Evolutionary conservation across 2,113 vertebrate genomes (phyloP).

Genomic region (Tautogolabrus adspersus): DNA sequence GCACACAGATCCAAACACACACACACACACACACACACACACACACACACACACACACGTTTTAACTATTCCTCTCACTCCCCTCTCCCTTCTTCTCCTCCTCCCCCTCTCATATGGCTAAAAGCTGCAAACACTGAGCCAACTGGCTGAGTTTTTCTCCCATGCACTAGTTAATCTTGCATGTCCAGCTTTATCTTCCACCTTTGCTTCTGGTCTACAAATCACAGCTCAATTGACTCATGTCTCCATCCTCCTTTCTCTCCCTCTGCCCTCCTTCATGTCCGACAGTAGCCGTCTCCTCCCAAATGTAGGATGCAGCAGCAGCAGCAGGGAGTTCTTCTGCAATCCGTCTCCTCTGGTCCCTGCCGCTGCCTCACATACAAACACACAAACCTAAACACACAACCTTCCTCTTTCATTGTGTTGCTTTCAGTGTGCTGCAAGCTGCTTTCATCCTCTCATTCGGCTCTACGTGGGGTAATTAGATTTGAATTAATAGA

Average conservation of each 20-base stretch:
- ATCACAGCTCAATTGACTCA: slow-evolving; percentile 63
- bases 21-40: slow-evolving; percentile 1
- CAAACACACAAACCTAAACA: not conserved
- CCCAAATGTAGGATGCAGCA: slow-evolving; percentile 49
- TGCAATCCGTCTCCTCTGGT: slow-evolving; percentile 32
- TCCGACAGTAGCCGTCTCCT: slow-evolving; percentile 34
- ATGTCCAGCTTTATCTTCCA: slow-evolving; percentile 60
- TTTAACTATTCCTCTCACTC: slow-evolving; percentile 36
- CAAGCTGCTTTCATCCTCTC: slow-evolving; percentile 38
- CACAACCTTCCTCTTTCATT: not conserved
- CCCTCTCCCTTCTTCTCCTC: not conserved
- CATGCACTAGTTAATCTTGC: slow-evolving; percentile 54
- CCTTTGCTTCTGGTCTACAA: slow-evolving; percentile 64
- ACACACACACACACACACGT: slow-evolving; percentile 4
- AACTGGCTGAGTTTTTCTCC: slow-evolving; percentile 52
- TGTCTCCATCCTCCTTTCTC: slow-evolving; percentile 28
- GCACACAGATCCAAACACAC: slow-evolving; percentile 10
- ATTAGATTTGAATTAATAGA: slow-evolving; percentile 56
- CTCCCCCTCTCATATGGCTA: slow-evolving; percentile 38
- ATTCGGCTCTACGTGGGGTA: slow-evolving; percentile 22
- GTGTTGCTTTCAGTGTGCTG: slow-evolving; percentile 33
- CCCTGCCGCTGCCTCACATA: slow-evolving; percentile 5
- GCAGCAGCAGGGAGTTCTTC: slow-evolving; percentile 38
- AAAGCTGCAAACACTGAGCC: slow-evolving; percentile 52
- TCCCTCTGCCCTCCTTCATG: slow-evolving; percentile 29